Percentiles rank a stretch among this genome's conserved stretches.
Conservation (phyloP, 2,113 vertebrate species). For the Poecile atricapillus region DNA sequence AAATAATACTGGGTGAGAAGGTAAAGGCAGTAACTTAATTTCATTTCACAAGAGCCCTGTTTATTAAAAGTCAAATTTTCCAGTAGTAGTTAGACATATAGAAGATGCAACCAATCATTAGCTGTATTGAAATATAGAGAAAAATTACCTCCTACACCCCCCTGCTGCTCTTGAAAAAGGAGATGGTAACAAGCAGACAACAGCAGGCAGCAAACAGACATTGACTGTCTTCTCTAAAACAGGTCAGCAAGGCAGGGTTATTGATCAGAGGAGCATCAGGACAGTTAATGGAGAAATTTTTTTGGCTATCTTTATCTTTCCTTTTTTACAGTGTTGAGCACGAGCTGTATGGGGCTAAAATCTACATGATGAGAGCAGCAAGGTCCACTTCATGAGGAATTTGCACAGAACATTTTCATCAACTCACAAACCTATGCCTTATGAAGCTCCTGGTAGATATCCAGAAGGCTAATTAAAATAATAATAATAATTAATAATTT, state of each 20-base stretch:
- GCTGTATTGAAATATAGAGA: neutral
- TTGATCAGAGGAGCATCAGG: neutral
- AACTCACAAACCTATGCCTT: neutral
- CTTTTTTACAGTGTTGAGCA: neutral
- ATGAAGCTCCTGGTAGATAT: neutral
- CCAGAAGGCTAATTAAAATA: neutral
- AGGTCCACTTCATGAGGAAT: rapidly evolving
- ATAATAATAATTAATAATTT: too few species aligned
- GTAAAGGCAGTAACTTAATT: neutral
- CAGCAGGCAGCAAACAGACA: neutral
- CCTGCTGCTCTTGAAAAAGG: neutral
- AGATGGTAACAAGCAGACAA: neutral
- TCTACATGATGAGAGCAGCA: neutral
- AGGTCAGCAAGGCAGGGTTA: neutral
- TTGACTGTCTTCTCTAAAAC: neutral
- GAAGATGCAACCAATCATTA: neutral
- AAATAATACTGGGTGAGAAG: neutral
- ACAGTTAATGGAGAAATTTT: neutral
- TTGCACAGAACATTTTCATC: neutral
- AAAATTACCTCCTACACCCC: neutral
- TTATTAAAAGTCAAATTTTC: neutral
- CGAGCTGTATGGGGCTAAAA: neutral
- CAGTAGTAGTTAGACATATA: neutral
- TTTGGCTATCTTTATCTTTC: neutral
- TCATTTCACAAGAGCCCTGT: neutral